These are phyloP conservation scores for Myrmophylax atrothorax DNA, from an alignment of 2,113 vertebrate genomes.

Conservation along the genomic window DNA sequence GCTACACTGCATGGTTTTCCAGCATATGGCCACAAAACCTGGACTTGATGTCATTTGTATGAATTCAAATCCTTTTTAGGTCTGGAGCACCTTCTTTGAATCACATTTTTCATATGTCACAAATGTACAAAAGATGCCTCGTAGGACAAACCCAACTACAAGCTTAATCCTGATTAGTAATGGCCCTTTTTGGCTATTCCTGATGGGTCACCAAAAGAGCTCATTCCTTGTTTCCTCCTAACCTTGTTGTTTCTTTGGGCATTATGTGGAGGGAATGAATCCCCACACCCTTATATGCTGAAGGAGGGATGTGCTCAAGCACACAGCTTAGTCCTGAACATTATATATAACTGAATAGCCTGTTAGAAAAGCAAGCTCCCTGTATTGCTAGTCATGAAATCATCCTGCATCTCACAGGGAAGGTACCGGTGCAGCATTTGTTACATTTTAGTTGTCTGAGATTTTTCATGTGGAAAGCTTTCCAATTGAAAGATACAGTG, in stretches of 20 bases:
- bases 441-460: background rate
- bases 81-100: background rate
- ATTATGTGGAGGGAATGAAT: background rate
- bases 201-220: background rate
- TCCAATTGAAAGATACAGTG: slow-evolving; percentile 5
- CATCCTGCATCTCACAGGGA: background rate
- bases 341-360: background rate
- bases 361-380: background rate
- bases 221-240: background rate
- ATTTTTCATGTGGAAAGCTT: slow-evolving; percentile 40
- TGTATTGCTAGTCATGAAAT: background rate
- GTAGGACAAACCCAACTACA: background rate
- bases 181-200: background rate
- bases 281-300: background rate
- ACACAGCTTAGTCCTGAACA: background rate
- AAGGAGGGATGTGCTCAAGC: background rate
- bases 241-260: background rate
- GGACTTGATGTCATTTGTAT: too few species aligned
- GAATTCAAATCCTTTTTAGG: background rate
- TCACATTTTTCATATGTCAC: background rate
- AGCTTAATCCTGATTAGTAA: background rate
- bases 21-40: background rate
- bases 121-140: background rate
- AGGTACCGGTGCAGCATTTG: background rate
- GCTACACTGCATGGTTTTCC: background rate